phyloP scores from a whole-genome alignment of 2,113 vertebrate species.

The Cygnus buccinator region DNA sequence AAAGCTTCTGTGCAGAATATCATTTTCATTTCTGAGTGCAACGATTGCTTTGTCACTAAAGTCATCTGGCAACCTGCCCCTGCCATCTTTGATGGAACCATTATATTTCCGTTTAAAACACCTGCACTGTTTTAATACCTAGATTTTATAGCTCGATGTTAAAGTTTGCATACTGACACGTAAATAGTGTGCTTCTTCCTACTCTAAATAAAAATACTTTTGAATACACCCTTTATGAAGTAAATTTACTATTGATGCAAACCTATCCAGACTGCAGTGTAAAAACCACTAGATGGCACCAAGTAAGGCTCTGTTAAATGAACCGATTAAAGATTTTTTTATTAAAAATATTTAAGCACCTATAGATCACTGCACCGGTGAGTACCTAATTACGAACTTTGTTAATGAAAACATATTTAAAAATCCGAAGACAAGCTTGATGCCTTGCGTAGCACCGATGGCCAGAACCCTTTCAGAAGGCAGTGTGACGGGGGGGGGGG shows the following conservation, averaged over 20 bases:
- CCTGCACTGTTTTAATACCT: not conserved
- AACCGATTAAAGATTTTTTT: not conserved
- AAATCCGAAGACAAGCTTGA: not conserved
- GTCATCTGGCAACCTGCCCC: not conserved
- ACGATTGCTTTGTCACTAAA: not conserved
- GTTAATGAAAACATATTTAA: not conserved
- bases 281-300: conserved; percentile 6
- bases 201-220: not conserved
- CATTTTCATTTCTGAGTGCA: not conserved
- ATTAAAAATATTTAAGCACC: not conserved
- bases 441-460: rapidly evolving
- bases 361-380: not conserved
- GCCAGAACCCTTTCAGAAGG: too few relatives aligned
- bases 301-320: not conserved
- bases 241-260: not conserved
- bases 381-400: not conserved
- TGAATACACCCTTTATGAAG: not conserved
- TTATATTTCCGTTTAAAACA: not conserved
- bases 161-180: not conserved
- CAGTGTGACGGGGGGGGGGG: not conserved
- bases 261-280: rapidly evolving
- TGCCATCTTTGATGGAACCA: not conserved
- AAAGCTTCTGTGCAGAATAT: not conserved
- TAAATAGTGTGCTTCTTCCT: not conserved
- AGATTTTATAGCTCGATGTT: not conserved